Evolutionary conservation across 2,113 vertebrate genomes (phyloP), one percentile per base, ranked within the genome.

Genomic region (Zootoca vivipara): DNA sequence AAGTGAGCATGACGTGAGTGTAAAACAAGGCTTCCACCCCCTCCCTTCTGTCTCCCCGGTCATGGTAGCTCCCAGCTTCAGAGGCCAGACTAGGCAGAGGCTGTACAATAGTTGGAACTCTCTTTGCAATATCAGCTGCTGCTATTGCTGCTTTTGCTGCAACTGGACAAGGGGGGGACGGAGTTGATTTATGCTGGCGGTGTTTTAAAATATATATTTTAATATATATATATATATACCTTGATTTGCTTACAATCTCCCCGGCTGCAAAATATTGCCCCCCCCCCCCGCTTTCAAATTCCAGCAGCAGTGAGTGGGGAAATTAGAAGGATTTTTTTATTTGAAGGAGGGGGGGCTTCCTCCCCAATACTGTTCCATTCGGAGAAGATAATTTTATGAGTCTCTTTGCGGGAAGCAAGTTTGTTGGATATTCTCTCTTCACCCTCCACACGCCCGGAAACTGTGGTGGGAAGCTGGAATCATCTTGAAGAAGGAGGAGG

Each of bases 121-220:
- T 67, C 67, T 87, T 87, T 87, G 85, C 85, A 72, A 20, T 8
- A 72, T 81, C 85, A 87, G 85, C 85, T 62, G 78, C 78, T 62
- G 6, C 85, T 62, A 65, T 67, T 62, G 6, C n/a, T 62, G 58
- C 13, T 52, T 9, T 26, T 26, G 46, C 69, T 42, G 62, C 81
- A 84, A 84, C 83, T 13, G 67, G 65, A 42, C 24, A 20, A 20
- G 33, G 33, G 9, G 10, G 16, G 74, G 62, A 46, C 42, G 42
- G 8, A 13, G 64, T 1, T 20, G 64, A 20, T 86, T 52, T 46
- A 69, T 70, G 65, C 28, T 16, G 15, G 52, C 4, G 56, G 33
- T 72, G 56, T 72, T 26, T 24, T 46, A 33, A 42, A 30, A 28
- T 38, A n/a, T 64, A 10, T 67, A 7, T 67, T 42, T 38, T 75